Evolutionary conservation across 2,113 vertebrate species (phyloP).

Genomic region (Ovis canadensis): DNA sequence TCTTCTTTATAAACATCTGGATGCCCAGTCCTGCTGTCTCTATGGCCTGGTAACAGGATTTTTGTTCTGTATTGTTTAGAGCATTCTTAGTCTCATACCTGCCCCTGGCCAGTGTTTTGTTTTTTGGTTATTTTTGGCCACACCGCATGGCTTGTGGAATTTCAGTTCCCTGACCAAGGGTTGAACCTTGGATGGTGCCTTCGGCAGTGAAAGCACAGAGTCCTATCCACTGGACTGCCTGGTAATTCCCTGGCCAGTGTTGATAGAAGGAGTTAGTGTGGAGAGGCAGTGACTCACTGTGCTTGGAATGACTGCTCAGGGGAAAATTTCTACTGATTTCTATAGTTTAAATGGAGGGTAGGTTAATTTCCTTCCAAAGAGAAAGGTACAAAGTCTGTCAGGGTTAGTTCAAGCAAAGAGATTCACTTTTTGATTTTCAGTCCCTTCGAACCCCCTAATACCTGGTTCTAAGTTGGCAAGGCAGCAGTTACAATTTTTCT

Average conservation of each 20-base stretch:
- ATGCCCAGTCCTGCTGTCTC: neutral
- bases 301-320: neutral
- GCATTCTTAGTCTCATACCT: neutral
- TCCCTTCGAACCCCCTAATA: neutral
- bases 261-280: neutral
- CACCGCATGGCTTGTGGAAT: neutral
- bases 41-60: neutral
- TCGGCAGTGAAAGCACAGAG: neutral
- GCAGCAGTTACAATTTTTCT: neutral
- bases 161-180: neutral
- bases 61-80: neutral
- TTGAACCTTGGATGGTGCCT: neutral
- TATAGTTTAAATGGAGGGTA: neutral
- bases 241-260: neutral
- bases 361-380: neutral
- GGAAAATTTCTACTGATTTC: neutral
- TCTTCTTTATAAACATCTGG: neutral
- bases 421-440: slow-evolving; percentile 1
- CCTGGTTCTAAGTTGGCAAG: neutral
- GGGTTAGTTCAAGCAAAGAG: neutral
- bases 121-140: neutral
- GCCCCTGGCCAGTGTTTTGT: neutral
- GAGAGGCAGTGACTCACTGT: neutral
- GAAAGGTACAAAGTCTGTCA: slow-evolving; percentile 1
- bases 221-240: neutral